Evolutionary conservation across 2,113 vertebrate species (phyloP).

Genomic region (Gymnobelideus leadbeateri): DNA sequence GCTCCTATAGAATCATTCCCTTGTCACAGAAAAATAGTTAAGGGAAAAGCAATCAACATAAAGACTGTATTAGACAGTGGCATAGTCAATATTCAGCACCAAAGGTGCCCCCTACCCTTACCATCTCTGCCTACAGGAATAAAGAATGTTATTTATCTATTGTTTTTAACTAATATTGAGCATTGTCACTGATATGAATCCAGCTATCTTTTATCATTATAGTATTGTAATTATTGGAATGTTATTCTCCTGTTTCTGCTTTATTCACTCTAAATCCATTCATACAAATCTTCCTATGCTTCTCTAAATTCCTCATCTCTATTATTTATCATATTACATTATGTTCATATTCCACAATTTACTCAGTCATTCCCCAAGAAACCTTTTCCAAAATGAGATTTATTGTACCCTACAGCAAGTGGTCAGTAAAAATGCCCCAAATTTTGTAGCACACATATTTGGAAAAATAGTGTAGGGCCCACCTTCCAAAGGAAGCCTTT

Average conservation of each 20-base stretch:
- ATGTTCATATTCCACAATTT: not conserved
- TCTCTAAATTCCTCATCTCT: not conserved
- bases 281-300: not conserved
- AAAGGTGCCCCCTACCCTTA: not conserved
- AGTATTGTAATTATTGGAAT: not conserved
- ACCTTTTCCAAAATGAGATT: not conserved
- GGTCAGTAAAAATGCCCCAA: constrained; percentile 6
- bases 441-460: not conserved
- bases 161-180: not conserved
- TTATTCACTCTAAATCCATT: not conserved
- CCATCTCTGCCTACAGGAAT: not conserved
- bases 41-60: not conserved
- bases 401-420: not conserved
- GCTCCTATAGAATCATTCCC: not conserved
- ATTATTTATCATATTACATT: not conserved
- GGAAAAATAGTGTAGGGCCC: not conserved
- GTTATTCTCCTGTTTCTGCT: not conserved
- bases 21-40: not conserved
- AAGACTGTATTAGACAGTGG: not conserved
- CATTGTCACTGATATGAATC: not conserved
- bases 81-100: not conserved
- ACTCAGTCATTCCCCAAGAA: not conserved
- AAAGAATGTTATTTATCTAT: not conserved
- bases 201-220: not conserved
- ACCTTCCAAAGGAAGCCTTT: not conserved